Conservation (phyloP, 2,113 vertebrate genomes). For the Hipposideros armiger region DNA sequence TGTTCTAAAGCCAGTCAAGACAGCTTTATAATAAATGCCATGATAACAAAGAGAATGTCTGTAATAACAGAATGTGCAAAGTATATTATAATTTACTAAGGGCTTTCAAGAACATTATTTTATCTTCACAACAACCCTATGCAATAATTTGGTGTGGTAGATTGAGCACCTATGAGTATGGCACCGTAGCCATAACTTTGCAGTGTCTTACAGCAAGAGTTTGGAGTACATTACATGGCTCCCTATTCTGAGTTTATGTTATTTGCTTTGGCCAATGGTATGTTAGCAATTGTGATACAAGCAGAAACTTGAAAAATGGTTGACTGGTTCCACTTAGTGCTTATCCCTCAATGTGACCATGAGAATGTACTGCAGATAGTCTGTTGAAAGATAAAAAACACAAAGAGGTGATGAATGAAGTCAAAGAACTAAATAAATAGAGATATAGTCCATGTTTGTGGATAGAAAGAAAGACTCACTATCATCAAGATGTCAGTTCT, state of each 20-base stretch:
- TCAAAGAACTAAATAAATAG: not conserved
- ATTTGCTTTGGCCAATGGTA: not conserved
- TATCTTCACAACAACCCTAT: not conserved
- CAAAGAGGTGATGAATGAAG: not conserved
- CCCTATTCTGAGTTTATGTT: not conserved
- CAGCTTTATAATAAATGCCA: not conserved
- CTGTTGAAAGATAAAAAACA: not conserved
- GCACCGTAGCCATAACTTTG: not conserved
- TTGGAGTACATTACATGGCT: not conserved
- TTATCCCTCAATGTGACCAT: not conserved
- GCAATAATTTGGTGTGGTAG: not conserved
- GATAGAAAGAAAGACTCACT: not conserved
- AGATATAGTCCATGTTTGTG: not conserved
- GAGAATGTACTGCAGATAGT: not conserved
- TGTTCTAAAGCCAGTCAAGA: not conserved
- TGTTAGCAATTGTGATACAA: not conserved
- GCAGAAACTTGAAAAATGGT: not conserved
- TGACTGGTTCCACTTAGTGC: not conserved
- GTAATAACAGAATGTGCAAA: not conserved
- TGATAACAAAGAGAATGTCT: not conserved
- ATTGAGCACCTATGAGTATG: not conserved
- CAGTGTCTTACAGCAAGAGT: not conserved
- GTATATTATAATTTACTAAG: not conserved
- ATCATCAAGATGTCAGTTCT: not conserved
- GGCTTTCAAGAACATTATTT: not conserved